phyloP scores from a whole-genome alignment of 2,888 invertebrate genomes.

The Lysandra coridon region DNA sequence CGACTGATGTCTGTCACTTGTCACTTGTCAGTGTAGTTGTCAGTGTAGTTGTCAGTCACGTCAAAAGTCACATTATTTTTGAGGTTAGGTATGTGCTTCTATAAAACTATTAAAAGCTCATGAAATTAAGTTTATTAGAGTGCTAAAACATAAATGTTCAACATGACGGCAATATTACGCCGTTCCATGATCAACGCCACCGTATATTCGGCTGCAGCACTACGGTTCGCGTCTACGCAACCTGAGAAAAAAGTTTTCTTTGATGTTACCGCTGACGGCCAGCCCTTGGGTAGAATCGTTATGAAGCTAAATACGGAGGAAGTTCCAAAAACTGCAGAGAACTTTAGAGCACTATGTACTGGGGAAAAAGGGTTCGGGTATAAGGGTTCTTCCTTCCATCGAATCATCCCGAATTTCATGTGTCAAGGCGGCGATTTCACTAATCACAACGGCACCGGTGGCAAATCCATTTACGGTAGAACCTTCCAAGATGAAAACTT shows the following conservation, averaged over 20 bases:
- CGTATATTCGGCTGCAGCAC: conserved; percentile 66
- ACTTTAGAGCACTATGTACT: conserved; percentile 94
- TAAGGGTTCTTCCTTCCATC: conserved; percentile 94
- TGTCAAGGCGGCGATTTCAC: conserved; percentile 98
- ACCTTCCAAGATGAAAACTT: conserved; percentile 97
- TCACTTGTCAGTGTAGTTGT: no score
- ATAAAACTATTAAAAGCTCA: background rate
- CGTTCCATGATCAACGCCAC: conserved; percentile 65
- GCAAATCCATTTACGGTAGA: conserved; percentile 98
- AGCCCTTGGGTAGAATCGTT: conserved; percentile 89
- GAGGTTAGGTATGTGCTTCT: background rate
- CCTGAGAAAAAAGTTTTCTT: conserved; percentile 86
- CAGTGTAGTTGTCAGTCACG: no score
- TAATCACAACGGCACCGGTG: conserved; percentile 94
- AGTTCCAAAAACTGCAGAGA: conserved; percentile 96
- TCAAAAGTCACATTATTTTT: no score
- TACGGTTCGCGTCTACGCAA: conserved; percentile 67
- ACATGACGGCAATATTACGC: conserved; percentile 55
- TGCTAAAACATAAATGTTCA: conserved; percentile 30
- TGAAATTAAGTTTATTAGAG: background rate
- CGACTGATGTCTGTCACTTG: no score
- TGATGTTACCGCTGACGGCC: conserved; percentile 91
- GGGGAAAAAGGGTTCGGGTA: conserved; percentile 86
- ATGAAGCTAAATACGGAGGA: conserved; percentile 94
- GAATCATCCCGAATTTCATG: conserved; percentile 97